phyloP scores from a whole-genome alignment of 2,797 vertebrate genomes.

The Galago senegalensis region DNA sequence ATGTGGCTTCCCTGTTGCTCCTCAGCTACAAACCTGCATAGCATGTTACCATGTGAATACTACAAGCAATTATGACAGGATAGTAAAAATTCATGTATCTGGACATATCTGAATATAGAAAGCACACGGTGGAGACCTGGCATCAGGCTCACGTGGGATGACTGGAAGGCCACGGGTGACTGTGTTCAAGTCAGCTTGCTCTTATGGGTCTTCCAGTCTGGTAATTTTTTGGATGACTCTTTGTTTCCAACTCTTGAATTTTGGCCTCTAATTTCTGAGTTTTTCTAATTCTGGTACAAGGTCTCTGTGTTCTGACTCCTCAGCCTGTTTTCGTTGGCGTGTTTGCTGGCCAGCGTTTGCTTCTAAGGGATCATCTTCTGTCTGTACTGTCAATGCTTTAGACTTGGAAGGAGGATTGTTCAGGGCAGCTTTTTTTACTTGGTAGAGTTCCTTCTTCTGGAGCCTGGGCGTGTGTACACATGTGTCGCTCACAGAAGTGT shows the following conservation, averaged over 20 bases:
- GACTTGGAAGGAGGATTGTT: background rate
- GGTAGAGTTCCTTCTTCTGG: background rate
- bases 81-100: background rate
- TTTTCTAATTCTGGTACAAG: background rate
- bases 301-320: background rate
- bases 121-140: no score
- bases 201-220: background rate
- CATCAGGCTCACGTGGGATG: no score
- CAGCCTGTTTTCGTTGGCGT: background rate
- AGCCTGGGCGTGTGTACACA: fast-evolving
- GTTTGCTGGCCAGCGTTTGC: background rate
- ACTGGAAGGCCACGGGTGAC: no score
- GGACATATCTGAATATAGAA: background rate
- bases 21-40: background rate
- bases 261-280: background rate
- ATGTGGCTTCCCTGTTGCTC: background rate
- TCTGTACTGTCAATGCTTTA: background rate
- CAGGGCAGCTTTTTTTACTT: background rate
- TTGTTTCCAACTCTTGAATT: background rate
- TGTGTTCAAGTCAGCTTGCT: background rate
- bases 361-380: background rate
- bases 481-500: background rate
- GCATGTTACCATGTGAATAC: no score
- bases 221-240: background rate
- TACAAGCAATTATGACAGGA: background rate